Base-by-base conservation (phyloP, 2,888 invertebrate species). In the Pammene aurita region DNA sequence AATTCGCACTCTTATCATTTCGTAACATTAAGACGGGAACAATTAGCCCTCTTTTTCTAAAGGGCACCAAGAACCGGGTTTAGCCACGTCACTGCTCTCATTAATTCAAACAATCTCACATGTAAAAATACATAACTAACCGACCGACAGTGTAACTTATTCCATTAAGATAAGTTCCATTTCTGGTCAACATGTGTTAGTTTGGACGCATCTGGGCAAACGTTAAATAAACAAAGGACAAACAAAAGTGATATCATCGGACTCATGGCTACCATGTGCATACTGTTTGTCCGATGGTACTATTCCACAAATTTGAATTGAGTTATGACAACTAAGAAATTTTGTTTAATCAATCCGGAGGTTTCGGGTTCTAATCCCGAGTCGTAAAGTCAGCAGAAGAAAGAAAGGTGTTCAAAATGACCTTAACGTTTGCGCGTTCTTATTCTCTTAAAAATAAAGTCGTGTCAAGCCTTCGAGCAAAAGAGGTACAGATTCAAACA, bases 241-340 rank as follows among this genome's bases (percentile, higher is more conserved):
- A 78, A 26, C 70, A 72, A 26, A 50, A 55, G 70, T 78, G 78
- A 80, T 77, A 77, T 78, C 80, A 79, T 76, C 76, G 2, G 71
- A 74, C n/a, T n/a, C n/a, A n/a, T 70, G 69, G 70, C 54, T 66
- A 52, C 76, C 76, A 75, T 75, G 73, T 75, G 76, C 72, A 70
- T 72, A 71, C 73, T 74, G 76, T 76, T 73, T 72, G 67, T 18
- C 34, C 48, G 66, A 38, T 1, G 26, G 38, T 9, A 14, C 14
- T 38, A 54, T n/a, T 55, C 38, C 9, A 26, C 26, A 26, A n/a
- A 26, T 26, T 4, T 4, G 26, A 1, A 26, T 26, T 26, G 26
- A 26, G 26, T 26, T 26, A 26, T 26, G 26, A 26, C 4, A 26
- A 4, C 26, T 26, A 26, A 26, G 26, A 26, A 26, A 26, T 26